Evolutionary conservation across 2,113 vertebrate species (phyloP).

Genomic region (Aegypius monachus): DNA sequence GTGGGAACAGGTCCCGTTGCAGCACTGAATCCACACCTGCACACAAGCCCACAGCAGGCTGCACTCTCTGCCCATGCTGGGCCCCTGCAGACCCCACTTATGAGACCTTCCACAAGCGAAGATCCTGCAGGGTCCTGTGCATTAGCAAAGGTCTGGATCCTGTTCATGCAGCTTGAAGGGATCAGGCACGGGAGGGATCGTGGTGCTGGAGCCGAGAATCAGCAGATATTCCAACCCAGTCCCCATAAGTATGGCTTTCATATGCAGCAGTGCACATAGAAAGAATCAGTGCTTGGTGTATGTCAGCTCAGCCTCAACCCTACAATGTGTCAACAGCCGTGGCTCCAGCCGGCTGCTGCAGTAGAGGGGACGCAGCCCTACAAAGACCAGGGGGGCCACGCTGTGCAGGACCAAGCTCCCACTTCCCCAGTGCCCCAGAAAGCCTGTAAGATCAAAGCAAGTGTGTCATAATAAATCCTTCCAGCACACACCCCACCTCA

Average conservation of each 20-base stretch:
- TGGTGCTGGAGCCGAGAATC: neutral
- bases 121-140: neutral
- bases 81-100: neutral
- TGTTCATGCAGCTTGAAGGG: neutral
- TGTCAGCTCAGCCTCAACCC: neutral
- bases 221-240: neutral
- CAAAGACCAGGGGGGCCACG: accelerated
- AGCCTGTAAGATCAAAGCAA: neutral
- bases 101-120: neutral
- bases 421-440: neutral
- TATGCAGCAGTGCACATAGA: neutral
- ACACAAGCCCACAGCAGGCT: accelerated
- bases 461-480: neutral
- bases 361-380: neutral
- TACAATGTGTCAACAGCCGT: accelerated
- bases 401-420: neutral
- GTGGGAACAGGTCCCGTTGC: accelerated
- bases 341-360: neutral
- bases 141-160: neutral
- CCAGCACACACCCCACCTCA: neutral
- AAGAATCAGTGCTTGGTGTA: neutral
- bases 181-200: neutral
- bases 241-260: neutral
- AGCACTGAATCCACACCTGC: neutral
- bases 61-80: neutral